Percentiles rank a stretch among this genome's conserved stretches.
phyloP scores from a whole-genome alignment of 2,113 vertebrate species.

The Clarias magur region DNA sequence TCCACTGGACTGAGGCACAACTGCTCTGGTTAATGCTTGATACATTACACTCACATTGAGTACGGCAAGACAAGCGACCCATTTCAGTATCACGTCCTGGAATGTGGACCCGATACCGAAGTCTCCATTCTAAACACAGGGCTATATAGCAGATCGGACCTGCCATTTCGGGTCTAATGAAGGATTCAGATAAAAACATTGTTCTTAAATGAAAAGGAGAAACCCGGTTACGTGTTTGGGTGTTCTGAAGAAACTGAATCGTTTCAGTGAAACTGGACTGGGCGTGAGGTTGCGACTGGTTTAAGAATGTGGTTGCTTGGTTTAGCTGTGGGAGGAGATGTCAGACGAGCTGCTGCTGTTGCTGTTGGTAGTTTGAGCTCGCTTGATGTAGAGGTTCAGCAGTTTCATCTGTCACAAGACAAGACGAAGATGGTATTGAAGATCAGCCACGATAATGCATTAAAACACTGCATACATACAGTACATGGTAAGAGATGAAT shows the following conservation, averaged over 20 bases:
- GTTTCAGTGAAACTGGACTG: neutral
- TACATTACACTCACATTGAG: neutral
- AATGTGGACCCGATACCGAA: conserved; percentile 2
- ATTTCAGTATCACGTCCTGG: neutral
- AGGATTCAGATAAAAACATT: neutral
- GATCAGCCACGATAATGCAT: neutral
- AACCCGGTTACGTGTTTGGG: neutral
- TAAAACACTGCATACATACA: neutral
- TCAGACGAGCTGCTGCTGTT: conserved; percentile 97
- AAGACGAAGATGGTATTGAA: neutral
- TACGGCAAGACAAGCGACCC: conserved; percentile 7
- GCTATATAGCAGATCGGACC: neutral
- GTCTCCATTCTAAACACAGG: neutral
- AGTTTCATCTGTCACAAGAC: conserved; percentile 86
- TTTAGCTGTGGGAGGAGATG: conserved; percentile 89
- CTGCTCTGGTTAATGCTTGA: conserved; percentile 6
- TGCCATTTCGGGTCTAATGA: neutral
- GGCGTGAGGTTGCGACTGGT: neutral
- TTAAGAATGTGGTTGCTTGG: conserved; percentile 39
- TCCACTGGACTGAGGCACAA: conserved; percentile 10
- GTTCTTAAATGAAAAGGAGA: neutral
- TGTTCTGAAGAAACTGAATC: neutral
- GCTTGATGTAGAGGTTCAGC: conserved; percentile 94
- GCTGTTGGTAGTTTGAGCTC: conserved; percentile 94
- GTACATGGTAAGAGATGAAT: neutral